These are phyloP conservation scores for Melieria picta DNA, from an alignment of 2,888 invertebrate genomes.

Conservation along the genomic window DNA sequence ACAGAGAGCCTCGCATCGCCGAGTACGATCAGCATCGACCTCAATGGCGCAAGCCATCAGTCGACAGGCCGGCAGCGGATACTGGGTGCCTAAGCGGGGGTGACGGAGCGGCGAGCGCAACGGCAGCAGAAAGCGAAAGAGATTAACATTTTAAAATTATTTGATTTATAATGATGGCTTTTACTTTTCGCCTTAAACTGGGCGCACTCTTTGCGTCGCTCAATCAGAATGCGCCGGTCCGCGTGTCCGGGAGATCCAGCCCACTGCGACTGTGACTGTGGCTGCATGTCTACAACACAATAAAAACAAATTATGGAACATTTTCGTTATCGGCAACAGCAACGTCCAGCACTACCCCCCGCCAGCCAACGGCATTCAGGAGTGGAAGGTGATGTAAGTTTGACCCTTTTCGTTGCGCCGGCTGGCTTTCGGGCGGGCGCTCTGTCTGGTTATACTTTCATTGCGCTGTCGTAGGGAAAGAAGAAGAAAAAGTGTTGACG, in stretches of 20 bases:
- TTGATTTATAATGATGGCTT: slow-evolving; percentile 47
- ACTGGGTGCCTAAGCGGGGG: neutral
- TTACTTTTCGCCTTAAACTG: slow-evolving; percentile 41
- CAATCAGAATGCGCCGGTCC: slow-evolving; percentile 20
- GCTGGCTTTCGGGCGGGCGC: slow-evolving; percentile 15
- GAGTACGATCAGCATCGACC: neutral
- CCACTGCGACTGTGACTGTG: neutral
- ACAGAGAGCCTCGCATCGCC: slow-evolving; percentile 6
- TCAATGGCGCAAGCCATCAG: neutral
- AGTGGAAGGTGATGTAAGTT: slow-evolving; percentile 28
- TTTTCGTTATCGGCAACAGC: slow-evolving; percentile 11
- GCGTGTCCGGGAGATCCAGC: neutral
- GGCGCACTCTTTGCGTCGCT: neutral
- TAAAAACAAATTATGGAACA: slow-evolving; percentile 34
- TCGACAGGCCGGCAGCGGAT: neutral
- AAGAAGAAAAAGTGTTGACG: slow-evolving; percentile 20
- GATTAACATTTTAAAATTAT: slow-evolving; percentile 26
- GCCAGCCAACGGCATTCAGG: neutral
- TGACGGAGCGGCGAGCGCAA: neutral
- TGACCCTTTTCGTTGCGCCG: slow-evolving; percentile 25
- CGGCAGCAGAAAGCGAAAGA: neutral
- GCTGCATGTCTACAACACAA: slow-evolving; percentile 5
- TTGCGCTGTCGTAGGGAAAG: neutral
- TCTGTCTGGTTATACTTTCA: neutral
- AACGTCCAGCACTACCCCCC: neutral